Conservation (phyloP, 2,797 vertebrate species). For the Thalassophryne amazonica region DNA sequence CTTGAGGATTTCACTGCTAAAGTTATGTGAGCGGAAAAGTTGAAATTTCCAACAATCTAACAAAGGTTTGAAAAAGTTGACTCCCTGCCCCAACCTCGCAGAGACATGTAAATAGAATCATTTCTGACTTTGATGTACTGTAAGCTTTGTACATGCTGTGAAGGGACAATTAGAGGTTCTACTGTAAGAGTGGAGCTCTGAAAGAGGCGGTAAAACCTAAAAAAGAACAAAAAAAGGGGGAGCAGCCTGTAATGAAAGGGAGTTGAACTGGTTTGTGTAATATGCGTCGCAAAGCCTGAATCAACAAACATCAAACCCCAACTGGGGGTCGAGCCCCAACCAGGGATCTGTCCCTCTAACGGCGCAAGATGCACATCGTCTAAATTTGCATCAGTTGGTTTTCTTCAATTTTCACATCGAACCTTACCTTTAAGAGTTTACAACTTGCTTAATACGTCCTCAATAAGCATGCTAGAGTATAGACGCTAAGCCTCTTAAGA, state of each 20-base stretch:
- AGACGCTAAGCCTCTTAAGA: conserved; percentile 48
- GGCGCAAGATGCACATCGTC: conserved; percentile 41
- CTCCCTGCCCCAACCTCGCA: conserved; percentile 38
- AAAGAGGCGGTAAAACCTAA: conserved; percentile 45
- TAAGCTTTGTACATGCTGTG: conserved; percentile 76
- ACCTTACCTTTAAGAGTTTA: conserved; percentile 52
- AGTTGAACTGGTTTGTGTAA: conserved; percentile 41
- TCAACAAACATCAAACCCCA: conserved; percentile 39
- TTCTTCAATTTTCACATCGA: conserved; percentile 47
- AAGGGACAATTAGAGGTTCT: conserved; percentile 58
- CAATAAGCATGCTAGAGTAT: conserved; percentile 61
- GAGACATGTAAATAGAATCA: conserved; percentile 79
- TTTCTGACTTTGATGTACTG: conserved; percentile 72
- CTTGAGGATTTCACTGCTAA: conserved; percentile 70
- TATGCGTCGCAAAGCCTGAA: conserved; percentile 48
- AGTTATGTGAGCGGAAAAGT: conserved; percentile 62
- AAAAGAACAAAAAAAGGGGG: conserved; percentile 40
- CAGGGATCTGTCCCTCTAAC: conserved; percentile 33
- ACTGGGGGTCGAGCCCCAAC: too few relatives aligned
- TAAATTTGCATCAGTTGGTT: conserved; percentile 60
- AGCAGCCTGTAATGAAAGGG: conserved; percentile 31
- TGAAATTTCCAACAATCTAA: conserved; percentile 48
- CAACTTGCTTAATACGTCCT: conserved; percentile 44
- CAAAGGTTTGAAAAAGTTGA: conserved; percentile 44
- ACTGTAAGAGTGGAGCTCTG: conserved; percentile 28